Conservation (phyloP, 2,113 vertebrate species). For the Dipodomys spectabilis region DNA sequence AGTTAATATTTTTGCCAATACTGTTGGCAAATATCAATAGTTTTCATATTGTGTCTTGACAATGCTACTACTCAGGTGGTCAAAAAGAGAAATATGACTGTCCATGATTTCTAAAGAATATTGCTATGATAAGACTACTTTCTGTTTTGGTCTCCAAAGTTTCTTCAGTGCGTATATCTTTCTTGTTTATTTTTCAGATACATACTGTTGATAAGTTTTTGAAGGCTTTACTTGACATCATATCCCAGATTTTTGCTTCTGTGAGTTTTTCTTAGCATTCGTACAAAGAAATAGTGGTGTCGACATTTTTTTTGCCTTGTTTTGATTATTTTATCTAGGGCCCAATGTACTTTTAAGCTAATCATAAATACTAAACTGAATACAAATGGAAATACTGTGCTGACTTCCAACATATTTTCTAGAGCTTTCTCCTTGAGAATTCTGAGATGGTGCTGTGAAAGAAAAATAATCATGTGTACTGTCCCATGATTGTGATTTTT, state of each 20-base stretch:
- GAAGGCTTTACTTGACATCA: neutral
- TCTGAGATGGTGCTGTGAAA: neutral
- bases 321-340: constrained; percentile 52
- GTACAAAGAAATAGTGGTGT: constrained; percentile 6
- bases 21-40: constrained; percentile 61
- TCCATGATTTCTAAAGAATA: constrained; percentile 27
- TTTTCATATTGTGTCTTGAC: constrained; percentile 66
- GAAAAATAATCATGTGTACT: neutral
- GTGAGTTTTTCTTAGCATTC: constrained; percentile 58
- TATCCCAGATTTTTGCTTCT: constrained; percentile 42
- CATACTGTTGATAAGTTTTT: constrained; percentile 15
- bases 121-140: constrained; percentile 55
- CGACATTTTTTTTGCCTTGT: constrained; percentile 48
- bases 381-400: constrained; percentile 51
- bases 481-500: neutral
- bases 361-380: constrained; percentile 64
- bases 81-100: constrained; percentile 64
- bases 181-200: constrained; percentile 40
- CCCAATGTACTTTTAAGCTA: constrained; percentile 28
- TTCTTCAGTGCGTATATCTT: constrained; percentile 23
- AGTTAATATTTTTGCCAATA: neutral
- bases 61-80: constrained; percentile 62
- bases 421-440: neutral
- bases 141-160: constrained; percentile 52
- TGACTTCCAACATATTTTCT: neutral